phyloP scores from a whole-genome alignment of 1,140 invertebrate species.

The Eumeta japonica region DNA sequence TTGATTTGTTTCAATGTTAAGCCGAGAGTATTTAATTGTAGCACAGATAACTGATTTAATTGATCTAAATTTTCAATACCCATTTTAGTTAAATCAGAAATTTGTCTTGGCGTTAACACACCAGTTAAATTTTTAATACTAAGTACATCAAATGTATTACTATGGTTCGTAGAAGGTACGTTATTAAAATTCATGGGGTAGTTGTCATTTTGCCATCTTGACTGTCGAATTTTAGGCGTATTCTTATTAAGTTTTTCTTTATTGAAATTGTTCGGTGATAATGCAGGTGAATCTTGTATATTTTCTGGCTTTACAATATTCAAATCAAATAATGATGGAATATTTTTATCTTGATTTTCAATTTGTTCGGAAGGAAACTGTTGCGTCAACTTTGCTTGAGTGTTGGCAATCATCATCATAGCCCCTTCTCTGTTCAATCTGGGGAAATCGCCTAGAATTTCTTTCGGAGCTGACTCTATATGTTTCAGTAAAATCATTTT shows the following conservation, averaged over 20 bases:
- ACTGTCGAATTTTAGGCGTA: conserved; percentile 59
- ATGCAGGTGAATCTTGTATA: conserved; percentile 23
- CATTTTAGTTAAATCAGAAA: conserved; percentile 58
- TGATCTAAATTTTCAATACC: conserved; percentile 62
- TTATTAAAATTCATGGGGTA: conserved; percentile 6
- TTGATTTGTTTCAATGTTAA: conserved; percentile 60
- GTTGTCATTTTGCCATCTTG: conserved; percentile 60
- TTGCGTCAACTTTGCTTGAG: conserved; percentile 65
- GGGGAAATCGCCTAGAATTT: conserved; percentile 85
- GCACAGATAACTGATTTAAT: conserved; percentile 58
- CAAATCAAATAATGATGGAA: conserved; percentile 61
- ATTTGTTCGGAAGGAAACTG: conserved; percentile 45
- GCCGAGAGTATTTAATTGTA: conserved; percentile 60
- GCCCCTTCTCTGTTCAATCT: conserved; percentile 75
- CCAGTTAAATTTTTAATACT: conserved; percentile 59
- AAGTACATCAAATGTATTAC: conserved; percentile 38
- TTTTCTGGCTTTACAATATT: conserved; percentile 54
- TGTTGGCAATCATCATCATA: conserved; percentile 68
- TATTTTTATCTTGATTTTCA: conserved; percentile 41
- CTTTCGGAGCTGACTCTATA: conserved; percentile 85
- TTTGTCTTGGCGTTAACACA: conserved; percentile 57
- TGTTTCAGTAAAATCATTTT: conserved; percentile 74
- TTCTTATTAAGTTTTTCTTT: conserved; percentile 47
- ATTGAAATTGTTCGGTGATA: conserved; percentile 24
- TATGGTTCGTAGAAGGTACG: conserved; percentile 17